These are phyloP conservation scores for Papilio polytes DNA, from an alignment of 1,140 invertebrate genomes.

Conservation along the genomic window DNA sequence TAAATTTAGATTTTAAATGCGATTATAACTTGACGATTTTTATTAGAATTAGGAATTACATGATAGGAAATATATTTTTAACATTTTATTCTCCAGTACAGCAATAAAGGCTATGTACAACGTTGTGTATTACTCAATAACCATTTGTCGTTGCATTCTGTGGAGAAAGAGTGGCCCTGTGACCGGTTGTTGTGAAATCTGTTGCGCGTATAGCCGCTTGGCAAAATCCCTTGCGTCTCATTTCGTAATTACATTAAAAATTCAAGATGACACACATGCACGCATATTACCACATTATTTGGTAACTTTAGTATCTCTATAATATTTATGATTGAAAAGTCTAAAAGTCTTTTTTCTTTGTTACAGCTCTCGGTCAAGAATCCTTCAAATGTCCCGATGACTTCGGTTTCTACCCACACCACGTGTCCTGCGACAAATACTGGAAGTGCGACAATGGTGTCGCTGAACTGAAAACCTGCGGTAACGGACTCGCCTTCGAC, in stretches of 20 bases:
- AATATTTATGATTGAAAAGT: constrained; percentile 36
- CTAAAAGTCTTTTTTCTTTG: constrained; percentile 57
- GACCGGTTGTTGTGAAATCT: constrained; percentile 69
- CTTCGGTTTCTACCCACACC: constrained; percentile 97
- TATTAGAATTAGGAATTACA: no score
- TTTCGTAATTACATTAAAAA: constrained; percentile 73
- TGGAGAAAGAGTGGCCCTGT: constrained; percentile 72
- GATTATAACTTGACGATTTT: no score
- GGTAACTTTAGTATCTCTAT: constrained; percentile 46
- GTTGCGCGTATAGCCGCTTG: constrained; percentile 62
- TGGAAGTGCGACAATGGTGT: constrained; percentile 97
- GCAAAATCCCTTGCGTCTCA: constrained; percentile 60
- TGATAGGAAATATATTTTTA: not conserved
- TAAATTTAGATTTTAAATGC: not conserved
- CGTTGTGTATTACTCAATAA: constrained; percentile 55
- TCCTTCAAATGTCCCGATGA: constrained; percentile 97
- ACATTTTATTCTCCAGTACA: not conserved
- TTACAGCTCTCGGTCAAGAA: constrained; percentile 89
- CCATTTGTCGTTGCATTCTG: constrained; percentile 66
- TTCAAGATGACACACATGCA: constrained; percentile 61
- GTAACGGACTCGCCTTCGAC: constrained; percentile 97
- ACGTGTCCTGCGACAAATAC: constrained; percentile 96
- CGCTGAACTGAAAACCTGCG: constrained; percentile 95
- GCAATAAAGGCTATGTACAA: constrained; percentile 27
- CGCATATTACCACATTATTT: constrained; percentile 51